Conservation (phyloP, 2,113 vertebrate genomes). For the Neodontobutis hainanensis region DNA sequence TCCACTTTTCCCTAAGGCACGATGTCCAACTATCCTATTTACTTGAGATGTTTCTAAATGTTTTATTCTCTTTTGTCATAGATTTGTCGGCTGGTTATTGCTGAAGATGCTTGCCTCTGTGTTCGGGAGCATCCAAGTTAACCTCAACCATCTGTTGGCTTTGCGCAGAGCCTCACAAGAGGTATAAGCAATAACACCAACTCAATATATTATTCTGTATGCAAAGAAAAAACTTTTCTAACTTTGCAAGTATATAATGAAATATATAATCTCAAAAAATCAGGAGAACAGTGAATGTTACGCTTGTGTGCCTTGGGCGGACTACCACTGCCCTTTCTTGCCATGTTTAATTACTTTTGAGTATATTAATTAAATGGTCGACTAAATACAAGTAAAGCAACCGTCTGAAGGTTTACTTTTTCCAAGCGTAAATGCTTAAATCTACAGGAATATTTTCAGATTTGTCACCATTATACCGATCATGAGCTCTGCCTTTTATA, state of each 20-base stretch:
- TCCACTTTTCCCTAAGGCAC: conserved; percentile 21
- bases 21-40: conserved; percentile 11
- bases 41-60: conserved; percentile 4
- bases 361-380: conserved; percentile 58
- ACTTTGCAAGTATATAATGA: not conserved
- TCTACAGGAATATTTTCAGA: not conserved
- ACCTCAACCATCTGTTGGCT: conserved; percentile 73
- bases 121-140: conserved; percentile 75
- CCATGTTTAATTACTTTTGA: conserved; percentile 32
- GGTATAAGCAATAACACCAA: conserved; percentile 54
- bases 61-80: conserved; percentile 27
- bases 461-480: not conserved
- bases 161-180: conserved; percentile 68
- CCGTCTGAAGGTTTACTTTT: not conserved
- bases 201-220: not conserved
- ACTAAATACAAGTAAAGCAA: conserved; percentile 18
- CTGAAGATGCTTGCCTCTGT: conserved; percentile 70
- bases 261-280: not conserved
- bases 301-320: not conserved
- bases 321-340: not conserved
- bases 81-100: conserved; percentile 73
- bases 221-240: not conserved
- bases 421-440: not conserved
- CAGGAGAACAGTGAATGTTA: not conserved
- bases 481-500: conserved; percentile 6